Evolutionary conservation across 1,140 invertebrate species (phyloP), one percentile per base, ranked within the genome.

Genomic region (Phymastichus coffea): DNA sequence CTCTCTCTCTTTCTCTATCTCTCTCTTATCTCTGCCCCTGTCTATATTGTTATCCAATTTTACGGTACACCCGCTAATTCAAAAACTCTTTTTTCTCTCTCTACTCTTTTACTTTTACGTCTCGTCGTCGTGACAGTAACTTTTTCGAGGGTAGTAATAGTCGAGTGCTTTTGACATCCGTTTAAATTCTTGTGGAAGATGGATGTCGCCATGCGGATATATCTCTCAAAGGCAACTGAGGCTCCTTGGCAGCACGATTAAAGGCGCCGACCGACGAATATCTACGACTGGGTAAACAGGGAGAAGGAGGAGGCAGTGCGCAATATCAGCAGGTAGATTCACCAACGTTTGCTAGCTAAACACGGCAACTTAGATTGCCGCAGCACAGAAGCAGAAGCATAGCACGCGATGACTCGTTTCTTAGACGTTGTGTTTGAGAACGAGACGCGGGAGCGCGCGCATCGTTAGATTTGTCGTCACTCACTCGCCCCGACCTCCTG

Each of bases 31-130:
- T 52, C 35, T 8, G n/a, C 35, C 7, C 22, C 70, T 73, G 72
- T 67, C 66, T 66, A 74, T 75, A 78, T 77, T 76, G 74, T 76
- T 76, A 78, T 77, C 77, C 71, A 77, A 76, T 77, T 78, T 76
- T 73, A 72, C 69, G 66, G 67, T 56, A 66, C 63, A 68, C 66
- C 66, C 64, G 60, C 48, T 64, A 67, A 67, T 66, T 66, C 65
- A 41, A 33, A 52, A 38, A 47, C 33, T 35, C 48, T 52, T 57
- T 44, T 51, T 63, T 57, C 38, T 41, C 51, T 64, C 49, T 25
- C 37, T 63, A n/a, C 58, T 47, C 60, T 54, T 43, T 54, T 28
- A 63, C 54, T 40, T 47, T 47, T 54, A 33, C 15, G 41, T 47
- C 44, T n/a, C n/a, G n/a, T n/a, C n/a, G n/a, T n/a, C n/a, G n/a